Base-by-base conservation (phyloP, 1,140 invertebrate species). In the Brachionus sp. region DNA sequence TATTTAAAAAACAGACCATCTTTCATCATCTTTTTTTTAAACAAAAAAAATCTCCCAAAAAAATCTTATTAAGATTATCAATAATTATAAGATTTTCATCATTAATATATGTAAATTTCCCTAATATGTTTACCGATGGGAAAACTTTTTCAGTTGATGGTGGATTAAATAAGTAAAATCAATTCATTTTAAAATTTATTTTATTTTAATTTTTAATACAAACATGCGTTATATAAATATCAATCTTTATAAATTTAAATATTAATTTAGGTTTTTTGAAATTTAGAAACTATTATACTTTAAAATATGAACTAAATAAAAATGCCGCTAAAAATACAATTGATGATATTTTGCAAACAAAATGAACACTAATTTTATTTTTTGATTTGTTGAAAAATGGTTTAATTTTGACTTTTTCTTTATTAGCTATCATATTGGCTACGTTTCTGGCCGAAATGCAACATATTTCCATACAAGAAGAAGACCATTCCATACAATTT, bases 381-480 rank as follows among this genome's bases (percentile, higher is more conserved):
- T 39, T 75, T 29, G 25, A 44, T 5, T 5, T 42, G 7, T 16
- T 25, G 42, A 75, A 75, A 46, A 75, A 46, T 19, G 39, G 39
- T 39, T 75, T 75, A 9, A 46, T 75, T 29, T 46, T 46, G 19
- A 25, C 42, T 46, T 75, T 50, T 19, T 75, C 70, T 62, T 80
- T 80, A 5, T 9, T 33, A 42, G 50, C 77, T 12, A 80, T 80
- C 25, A 80, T 29, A 37, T 62, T 57, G 35, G 16, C 33, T 25
- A 80, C 53, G 25, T 80, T 80, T 33, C 50, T 39, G 9, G 77
- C 50, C 3, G 77, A 80, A 4, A 80, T 66, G 19, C 19, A 39
- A 23, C 77, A 29, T 62, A 80, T 80, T 62, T 80, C 77, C 77
- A 80, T 80, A 23, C 77, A 80, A 80, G 77, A 80, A 57, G 77